Evolutionary conservation across 1,140 invertebrate species (phyloP).

Genomic region (Ylistrum balloti): DNA sequence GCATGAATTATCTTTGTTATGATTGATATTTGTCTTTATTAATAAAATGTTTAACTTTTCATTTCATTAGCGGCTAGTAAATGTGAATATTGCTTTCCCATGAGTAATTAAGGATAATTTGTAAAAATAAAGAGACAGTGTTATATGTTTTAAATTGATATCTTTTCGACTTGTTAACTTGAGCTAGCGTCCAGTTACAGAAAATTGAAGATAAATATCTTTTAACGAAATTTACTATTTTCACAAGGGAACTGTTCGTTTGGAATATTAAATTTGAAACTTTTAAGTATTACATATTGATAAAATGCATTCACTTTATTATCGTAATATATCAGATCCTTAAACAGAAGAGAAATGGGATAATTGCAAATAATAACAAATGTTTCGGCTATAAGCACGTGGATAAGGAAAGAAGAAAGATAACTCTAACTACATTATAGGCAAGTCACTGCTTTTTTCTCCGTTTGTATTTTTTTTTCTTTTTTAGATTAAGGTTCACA

Average conservation of each 20-base stretch:
- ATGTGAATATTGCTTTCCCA: background rate
- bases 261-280: background rate
- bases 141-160: background rate
- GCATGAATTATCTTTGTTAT: too few relatives aligned
- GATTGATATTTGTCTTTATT: background rate
- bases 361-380: too few relatives aligned
- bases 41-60: background rate
- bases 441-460: too few relatives aligned
- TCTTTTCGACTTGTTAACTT: background rate
- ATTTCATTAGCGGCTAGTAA: background rate
- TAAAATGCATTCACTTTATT: background rate
- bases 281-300: background rate
- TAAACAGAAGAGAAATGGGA: too few relatives aligned
- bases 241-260: background rate
- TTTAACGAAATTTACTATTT: background rate
- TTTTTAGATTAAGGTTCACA: too few relatives aligned
- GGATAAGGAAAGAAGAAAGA: too few relatives aligned
- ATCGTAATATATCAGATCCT: background rate
- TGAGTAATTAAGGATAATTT: background rate
- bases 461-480: too few relatives aligned
- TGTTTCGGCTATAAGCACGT: too few relatives aligned
- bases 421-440: too few relatives aligned
- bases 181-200: background rate
- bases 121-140: background rate
- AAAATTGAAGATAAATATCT: background rate